Percentiles rank a stretch among this genome's conserved stretches.
phyloP scores from a whole-genome alignment of 2,888 invertebrate species.

The Archips crataeganus region DNA sequence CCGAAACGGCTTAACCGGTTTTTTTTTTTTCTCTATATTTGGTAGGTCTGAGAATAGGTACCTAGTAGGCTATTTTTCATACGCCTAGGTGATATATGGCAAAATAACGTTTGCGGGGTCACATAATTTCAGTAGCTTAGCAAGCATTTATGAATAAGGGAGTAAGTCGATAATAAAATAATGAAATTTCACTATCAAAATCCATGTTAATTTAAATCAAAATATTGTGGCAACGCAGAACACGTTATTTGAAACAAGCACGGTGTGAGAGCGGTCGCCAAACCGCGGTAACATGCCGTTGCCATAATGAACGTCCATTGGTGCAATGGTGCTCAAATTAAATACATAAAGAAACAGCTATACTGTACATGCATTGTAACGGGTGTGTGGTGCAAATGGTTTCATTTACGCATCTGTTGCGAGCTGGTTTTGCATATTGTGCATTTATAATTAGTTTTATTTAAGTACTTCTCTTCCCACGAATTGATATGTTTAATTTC shows the following conservation, averaged over 20 bases:
- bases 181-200: too few relatives aligned
- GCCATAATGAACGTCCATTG: constrained; percentile 67
- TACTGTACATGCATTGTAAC: constrained; percentile 19
- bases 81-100: too few relatives aligned
- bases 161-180: too few relatives aligned
- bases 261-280: constrained; percentile 70
- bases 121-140: too few relatives aligned
- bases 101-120: too few relatives aligned
- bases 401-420: constrained; percentile 32
- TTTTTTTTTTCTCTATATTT: too few relatives aligned
- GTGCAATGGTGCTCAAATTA: constrained; percentile 79
- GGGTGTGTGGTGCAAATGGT: constrained; percentile 20
- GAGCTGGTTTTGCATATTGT: background rate
- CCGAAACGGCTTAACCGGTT: too few relatives aligned
- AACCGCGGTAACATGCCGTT: constrained; percentile 81
- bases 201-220: background rate
- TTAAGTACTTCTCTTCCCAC: background rate
- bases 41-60: too few relatives aligned
- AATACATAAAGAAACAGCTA: constrained; percentile 54
- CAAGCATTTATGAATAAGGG: too few relatives aligned
- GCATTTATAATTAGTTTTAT: background rate
- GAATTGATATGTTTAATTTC: too few relatives aligned
- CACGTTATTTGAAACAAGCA: constrained; percentile 12
- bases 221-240: background rate
- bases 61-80: too few relatives aligned